Conservation (phyloP, 2,113 vertebrate genomes). For the Apus apus region DNA sequence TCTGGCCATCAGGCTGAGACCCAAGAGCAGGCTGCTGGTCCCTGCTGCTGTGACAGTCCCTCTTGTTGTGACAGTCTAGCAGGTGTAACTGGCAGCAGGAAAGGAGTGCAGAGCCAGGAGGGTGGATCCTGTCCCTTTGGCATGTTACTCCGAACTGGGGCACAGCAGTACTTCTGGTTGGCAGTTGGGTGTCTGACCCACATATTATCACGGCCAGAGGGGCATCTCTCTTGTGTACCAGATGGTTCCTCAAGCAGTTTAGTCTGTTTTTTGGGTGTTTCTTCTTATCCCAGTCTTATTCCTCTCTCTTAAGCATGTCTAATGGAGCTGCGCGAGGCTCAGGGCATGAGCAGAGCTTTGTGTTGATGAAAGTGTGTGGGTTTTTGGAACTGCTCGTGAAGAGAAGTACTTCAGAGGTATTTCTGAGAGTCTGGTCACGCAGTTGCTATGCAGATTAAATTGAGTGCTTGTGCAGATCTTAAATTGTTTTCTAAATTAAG, state of each 20-base stretch:
- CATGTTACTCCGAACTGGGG: neutral
- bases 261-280: neutral
- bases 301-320: neutral
- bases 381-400: neutral
- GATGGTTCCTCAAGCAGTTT: neutral
- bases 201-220: fast-evolving
- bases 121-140: neutral
- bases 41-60: neutral
- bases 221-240: neutral
- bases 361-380: fast-evolving
- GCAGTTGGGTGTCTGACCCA: neutral
- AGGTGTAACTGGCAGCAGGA: too few relatives aligned
- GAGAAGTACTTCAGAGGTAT: neutral
- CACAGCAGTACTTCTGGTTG: neutral
- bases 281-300: neutral
- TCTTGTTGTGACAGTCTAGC: neutral
- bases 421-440: neutral
- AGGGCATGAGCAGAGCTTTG: fast-evolving
- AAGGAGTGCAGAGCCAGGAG: fast-evolving
- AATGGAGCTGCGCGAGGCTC: neutral
- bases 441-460: neutral
- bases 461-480: neutral
- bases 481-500: constrained; percentile 19
- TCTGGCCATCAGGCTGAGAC: neutral
- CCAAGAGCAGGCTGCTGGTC: neutral